A percentile compares a stretch with the other conserved stretches of the same genome.
phyloP scores from a whole-genome alignment of 2,888 invertebrate species.

The Caenorhabditis sp. region DNA sequence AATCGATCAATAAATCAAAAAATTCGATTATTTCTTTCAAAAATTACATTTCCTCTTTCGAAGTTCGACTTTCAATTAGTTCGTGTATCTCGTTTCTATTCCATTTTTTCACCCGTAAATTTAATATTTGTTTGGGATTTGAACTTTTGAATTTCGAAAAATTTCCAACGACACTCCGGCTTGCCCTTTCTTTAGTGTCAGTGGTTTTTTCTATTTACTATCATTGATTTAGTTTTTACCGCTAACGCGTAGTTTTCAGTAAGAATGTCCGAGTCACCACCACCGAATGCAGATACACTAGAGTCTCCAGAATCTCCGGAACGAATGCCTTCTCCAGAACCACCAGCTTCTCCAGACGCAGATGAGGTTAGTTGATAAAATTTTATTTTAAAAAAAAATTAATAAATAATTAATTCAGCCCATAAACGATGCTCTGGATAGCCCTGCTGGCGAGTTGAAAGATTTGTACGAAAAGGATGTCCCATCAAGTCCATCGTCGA shows the following conservation, averaged over 20 bases:
- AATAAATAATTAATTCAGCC: not conserved
- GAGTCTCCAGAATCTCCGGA: not conserved
- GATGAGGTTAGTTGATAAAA: not conserved
- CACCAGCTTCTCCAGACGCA: not conserved
- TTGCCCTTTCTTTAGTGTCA: not conserved
- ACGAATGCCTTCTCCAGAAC: not conserved
- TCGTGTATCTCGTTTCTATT: too few species aligned
- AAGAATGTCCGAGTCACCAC: not conserved
- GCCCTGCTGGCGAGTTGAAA: not conserved
- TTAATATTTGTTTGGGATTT: too few species aligned
- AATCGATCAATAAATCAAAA: too few species aligned
- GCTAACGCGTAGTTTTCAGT: not conserved
- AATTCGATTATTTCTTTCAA: too few species aligned
- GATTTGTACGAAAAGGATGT: not conserved
- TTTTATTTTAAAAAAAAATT: not conserved
- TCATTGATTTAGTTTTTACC: not conserved
- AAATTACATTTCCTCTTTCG: too few species aligned
- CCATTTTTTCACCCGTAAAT: too few species aligned
- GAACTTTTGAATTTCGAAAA: too few species aligned
- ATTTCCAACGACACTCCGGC: not conserved
- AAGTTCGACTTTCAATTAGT: too few species aligned
- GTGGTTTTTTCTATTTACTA: not conserved
- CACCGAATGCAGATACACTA: not conserved
- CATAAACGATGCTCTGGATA: not conserved
- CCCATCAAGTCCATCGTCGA: not conserved